Base-by-base conservation (phyloP, 2,888 invertebrate species). In the Bibio marci region DNA sequence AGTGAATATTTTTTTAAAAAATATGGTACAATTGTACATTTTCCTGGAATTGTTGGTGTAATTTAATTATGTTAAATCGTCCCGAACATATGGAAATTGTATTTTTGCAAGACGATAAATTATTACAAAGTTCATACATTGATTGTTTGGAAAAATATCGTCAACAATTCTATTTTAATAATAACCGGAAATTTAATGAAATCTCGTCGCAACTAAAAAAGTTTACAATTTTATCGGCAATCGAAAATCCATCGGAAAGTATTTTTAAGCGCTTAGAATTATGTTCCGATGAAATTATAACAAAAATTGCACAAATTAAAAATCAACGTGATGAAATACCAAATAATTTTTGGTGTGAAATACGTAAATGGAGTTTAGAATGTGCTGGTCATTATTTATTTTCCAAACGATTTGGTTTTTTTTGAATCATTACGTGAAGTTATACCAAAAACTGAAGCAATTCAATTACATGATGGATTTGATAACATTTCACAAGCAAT, bases 361-460 rank as follows among this genome's bases (percentile, higher is more conserved):
- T 77, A 19, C 67, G 70, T 48, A 75, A 75, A 51, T 80, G 80
- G 79, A 66, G 71, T 35, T 63, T 78, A 46, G 78, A 80, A 58
- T 13, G 14, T 38, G 8, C 46, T 66, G 66, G 66, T 13, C 46
- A 63, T 22, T 52, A 70, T 18, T 56, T 67, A 41, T 66, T 72
- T 46, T 65, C 68, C n/a, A 73, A 70, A 49, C 67, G 70, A 34
- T 66, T 81, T 38, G 74, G 75, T 1, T 75, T 77, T 53, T 55
- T n/a, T 76, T 32, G 62, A 72, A 55, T 38, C 67, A 48, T 46
- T 52, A 48, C 52, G 65, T 52, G 28, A 28, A 8, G 43, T 66
- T 50, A 63, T 69, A 55, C 45, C 67, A 50, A 11, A 12, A 51
- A 66, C 52, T 12, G 76, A 76, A 47, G 63, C 69, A 43, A 63